These are phyloP conservation scores for Rhea pennata DNA, from an alignment of 2,113 vertebrate species.

Conservation along the genomic window DNA sequence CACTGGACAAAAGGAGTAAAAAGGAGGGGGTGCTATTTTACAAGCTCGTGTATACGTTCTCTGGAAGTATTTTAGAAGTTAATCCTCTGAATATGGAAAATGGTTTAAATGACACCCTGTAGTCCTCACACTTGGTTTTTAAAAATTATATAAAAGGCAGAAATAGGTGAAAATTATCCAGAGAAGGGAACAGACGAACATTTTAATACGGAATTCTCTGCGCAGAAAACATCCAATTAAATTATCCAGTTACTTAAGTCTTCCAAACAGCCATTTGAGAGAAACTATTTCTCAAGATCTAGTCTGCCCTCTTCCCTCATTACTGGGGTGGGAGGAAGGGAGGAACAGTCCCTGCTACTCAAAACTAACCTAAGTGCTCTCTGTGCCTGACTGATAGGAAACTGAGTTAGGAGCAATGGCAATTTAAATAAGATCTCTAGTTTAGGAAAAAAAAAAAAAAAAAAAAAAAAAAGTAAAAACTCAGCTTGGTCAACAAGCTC, in stretches of 20 bases:
- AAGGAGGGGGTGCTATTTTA: background rate
- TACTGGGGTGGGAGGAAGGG: fast-evolving
- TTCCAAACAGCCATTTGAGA: background rate
- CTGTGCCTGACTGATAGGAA: background rate
- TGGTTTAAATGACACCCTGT: background rate
- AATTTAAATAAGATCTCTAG: background rate
- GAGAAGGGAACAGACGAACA: fast-evolving
- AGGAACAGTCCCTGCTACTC: background rate
- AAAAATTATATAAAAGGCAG: fast-evolving
- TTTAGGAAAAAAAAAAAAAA: background rate
- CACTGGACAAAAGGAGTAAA: background rate
- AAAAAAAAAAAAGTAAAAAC: background rate
- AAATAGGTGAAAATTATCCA: background rate
- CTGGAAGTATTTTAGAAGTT: background rate
- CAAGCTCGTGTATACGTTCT: background rate
- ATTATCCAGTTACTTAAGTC: background rate
- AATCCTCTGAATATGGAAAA: background rate
- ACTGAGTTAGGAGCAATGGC: fast-evolving
- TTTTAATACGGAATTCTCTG: fast-evolving
- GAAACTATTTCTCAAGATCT: too few species aligned
- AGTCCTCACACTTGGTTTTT: fast-evolving
- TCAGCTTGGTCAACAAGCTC: background rate
- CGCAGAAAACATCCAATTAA: background rate
- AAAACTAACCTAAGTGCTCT: background rate
- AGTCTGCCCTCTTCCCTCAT: background rate